Evolutionary conservation across 2,113 vertebrate genomes (phyloP).

Genomic region (Turdus rufiventris): DNA sequence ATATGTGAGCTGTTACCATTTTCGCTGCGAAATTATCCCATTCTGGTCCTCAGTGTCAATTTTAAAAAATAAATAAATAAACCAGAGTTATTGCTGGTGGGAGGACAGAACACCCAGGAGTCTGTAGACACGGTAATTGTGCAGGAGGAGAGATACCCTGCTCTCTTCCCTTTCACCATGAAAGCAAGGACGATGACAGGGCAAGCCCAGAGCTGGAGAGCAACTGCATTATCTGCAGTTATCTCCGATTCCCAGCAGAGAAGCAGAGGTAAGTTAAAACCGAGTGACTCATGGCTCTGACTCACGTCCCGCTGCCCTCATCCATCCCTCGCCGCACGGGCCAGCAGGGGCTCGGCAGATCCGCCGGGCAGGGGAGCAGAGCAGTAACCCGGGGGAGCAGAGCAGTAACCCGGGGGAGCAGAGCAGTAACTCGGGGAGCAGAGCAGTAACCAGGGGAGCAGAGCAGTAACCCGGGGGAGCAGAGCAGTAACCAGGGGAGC

Average conservation of each 20-base stretch:
- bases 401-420: background rate
- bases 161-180: background rate
- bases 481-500: no score
- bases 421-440: background rate
- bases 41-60: background rate
- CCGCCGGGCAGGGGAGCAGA: background rate
- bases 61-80: background rate
- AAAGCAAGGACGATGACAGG: background rate
- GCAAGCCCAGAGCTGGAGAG: background rate
- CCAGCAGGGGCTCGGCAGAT: background rate
- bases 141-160: background rate
- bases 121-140: accelerated
- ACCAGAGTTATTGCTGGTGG: background rate
- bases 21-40: background rate
- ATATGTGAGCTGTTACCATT: background rate
- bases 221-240: background rate
- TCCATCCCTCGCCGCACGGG: background rate
- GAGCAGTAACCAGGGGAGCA: no score
- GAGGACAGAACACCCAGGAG: background rate
- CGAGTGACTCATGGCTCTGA: background rate
- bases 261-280: background rate
- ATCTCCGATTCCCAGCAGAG: background rate
- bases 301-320: background rate
- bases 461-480: background rate
- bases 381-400: background rate